phyloP scores from a whole-genome alignment of 2,888 invertebrate species.

The Cerastis leucographa region DNA sequence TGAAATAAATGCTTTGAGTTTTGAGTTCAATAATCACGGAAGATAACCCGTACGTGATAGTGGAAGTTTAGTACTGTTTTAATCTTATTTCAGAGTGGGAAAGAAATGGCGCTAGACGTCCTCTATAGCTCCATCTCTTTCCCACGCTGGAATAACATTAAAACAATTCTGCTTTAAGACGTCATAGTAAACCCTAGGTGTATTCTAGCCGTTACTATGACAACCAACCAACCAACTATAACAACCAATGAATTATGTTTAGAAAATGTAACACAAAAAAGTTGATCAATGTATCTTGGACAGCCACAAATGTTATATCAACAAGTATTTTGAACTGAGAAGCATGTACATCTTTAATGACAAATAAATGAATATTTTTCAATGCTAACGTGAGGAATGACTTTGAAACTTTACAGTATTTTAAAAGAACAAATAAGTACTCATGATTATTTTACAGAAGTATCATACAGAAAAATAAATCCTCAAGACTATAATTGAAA shows the following conservation, averaged over 20 bases:
- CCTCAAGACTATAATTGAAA: slow-evolving; percentile 22
- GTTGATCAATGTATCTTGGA: slow-evolving; percentile 11
- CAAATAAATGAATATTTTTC: slow-evolving; percentile 49
- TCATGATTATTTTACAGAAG: neutral
- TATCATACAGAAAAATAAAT: slow-evolving; percentile 34
- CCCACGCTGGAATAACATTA: too few species aligned
- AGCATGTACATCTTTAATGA: neutral
- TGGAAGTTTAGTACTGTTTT: too few species aligned
- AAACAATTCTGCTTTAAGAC: too few species aligned
- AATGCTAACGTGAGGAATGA: slow-evolving; percentile 2
- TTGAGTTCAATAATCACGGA: too few species aligned
- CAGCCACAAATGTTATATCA: slow-evolving; percentile 39
- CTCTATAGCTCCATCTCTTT: too few species aligned
- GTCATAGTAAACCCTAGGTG: neutral
- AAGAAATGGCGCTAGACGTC: too few species aligned
- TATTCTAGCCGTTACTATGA: neutral
- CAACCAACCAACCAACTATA: too few species aligned
- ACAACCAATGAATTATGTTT: too few species aligned
- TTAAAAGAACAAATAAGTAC: neutral
- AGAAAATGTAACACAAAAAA: neutral
- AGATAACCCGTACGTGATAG: too few species aligned
- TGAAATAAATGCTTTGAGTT: too few species aligned
- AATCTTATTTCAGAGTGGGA: too few species aligned
- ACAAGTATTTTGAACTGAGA: slow-evolving; percentile 2
- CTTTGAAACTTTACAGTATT: neutral